phyloP scores from a whole-genome alignment of 2,888 invertebrate species.

The Torymus auratus region DNA sequence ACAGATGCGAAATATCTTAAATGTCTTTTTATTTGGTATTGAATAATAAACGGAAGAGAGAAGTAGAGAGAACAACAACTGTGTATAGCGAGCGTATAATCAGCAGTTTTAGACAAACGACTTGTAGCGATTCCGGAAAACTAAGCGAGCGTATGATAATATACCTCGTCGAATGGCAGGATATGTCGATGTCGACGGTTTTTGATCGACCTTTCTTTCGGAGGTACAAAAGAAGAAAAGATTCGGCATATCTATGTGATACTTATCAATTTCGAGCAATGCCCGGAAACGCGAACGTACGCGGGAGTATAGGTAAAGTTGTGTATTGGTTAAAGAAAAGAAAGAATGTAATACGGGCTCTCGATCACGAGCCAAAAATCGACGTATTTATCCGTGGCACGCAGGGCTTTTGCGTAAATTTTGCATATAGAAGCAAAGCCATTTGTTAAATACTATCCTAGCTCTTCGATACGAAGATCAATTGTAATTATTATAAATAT shows the following conservation, averaged over 20 bases:
- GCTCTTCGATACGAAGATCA: slow-evolving; percentile 62
- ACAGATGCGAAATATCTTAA: slow-evolving; percentile 51
- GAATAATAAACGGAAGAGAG: slow-evolving; percentile 13
- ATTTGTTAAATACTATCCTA: slow-evolving; percentile 67
- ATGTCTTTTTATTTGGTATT: slow-evolving; percentile 41
- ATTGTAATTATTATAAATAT: slow-evolving; percentile 66
- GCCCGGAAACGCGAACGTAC: slow-evolving; percentile 15
- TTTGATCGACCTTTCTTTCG: slow-evolving; percentile 33
- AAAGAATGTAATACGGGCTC: slow-evolving; percentile 50
- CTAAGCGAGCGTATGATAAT: slow-evolving; percentile 7
- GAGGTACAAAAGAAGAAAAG: slow-evolving; percentile 57
- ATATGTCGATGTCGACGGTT: slow-evolving; percentile 39
- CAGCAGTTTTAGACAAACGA: slow-evolving; percentile 37
- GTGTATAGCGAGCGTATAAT: slow-evolving; percentile 36
- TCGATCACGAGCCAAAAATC: slow-evolving; percentile 61
- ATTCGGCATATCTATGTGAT: slow-evolving; percentile 65
- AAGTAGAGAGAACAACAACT: slow-evolving; percentile 9
- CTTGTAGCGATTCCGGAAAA: slow-evolving; percentile 20
- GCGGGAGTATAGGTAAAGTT: slow-evolving; percentile 50
- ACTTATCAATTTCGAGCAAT: slow-evolving; percentile 58
- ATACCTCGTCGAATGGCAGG: slow-evolving; percentile 35
- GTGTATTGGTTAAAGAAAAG: slow-evolving; percentile 44
- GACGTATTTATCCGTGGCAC: slow-evolving; percentile 58
- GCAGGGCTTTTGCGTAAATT: slow-evolving; percentile 53
- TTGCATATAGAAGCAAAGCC: slow-evolving; percentile 49